These are phyloP conservation scores for Crotalus tigris DNA, from an alignment of 2,113 vertebrate species.

Conservation along the genomic window DNA sequence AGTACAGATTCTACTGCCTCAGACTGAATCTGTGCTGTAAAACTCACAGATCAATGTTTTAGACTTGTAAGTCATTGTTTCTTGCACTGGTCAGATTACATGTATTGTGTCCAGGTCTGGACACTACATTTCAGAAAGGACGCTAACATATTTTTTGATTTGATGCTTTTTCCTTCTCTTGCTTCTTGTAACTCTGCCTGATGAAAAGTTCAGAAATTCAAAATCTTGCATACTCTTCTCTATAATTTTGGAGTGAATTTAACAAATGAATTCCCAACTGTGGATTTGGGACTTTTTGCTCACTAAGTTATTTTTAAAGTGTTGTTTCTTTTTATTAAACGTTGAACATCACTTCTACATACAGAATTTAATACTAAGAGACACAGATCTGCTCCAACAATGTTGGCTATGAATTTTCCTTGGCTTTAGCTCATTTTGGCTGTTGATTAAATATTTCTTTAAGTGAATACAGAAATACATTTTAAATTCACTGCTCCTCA, in stretches of 20 bases:
- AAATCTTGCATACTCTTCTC: neutral
- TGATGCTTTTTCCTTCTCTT: neutral
- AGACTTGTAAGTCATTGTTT: neutral
- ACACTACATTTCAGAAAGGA: neutral
- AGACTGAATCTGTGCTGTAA: neutral
- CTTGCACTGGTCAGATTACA: neutral
- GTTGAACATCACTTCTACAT: neutral
- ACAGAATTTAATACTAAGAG: neutral
- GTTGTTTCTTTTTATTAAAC: neutral
- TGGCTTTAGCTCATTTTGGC: neutral
- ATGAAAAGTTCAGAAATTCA: neutral
- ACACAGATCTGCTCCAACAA: neutral
- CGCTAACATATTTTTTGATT: neutral
- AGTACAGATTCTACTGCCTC: neutral
- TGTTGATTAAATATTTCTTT: neutral
- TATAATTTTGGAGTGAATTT: neutral
- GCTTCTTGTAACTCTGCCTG: neutral
- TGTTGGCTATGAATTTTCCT: neutral
- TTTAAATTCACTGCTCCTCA: neutral
- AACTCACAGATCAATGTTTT: neutral
- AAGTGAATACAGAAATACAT: neutral
- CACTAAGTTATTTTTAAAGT: neutral
- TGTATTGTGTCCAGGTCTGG: neutral
- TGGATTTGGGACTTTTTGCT: neutral
- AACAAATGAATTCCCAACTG: neutral